phyloP scores from a whole-genome alignment of 2,113 vertebrate genomes.

The Nothocercus julius region DNA sequence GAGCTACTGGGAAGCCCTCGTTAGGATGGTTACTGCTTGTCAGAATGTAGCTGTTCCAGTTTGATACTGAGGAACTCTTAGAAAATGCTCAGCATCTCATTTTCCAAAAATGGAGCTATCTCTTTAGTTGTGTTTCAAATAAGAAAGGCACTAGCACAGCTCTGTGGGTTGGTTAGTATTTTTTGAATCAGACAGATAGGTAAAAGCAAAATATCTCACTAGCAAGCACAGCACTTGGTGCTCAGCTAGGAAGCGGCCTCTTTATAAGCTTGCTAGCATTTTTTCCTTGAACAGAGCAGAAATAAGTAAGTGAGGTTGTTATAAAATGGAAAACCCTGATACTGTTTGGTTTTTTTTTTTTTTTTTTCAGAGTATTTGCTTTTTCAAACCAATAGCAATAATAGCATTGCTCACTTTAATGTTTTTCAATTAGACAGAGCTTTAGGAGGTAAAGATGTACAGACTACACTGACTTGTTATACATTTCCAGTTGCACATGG shows the following conservation, averaged over 20 bases:
- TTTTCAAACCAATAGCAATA: background rate
- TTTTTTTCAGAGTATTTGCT: constrained; percentile 13
- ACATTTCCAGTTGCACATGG: background rate
- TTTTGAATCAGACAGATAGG: background rate
- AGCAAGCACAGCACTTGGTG: background rate
- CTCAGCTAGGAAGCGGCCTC: background rate
- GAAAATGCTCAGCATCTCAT: background rate
- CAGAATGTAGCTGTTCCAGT: background rate
- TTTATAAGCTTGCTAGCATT: background rate
- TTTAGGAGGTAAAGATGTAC: background rate
- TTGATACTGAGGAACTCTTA: background rate
- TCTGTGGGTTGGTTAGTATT: background rate
- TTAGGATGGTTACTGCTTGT: background rate
- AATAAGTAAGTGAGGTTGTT: constrained; percentile 13
- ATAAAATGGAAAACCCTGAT: background rate
- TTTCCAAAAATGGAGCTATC: background rate
- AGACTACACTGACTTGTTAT: background rate
- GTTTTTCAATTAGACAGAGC: background rate
- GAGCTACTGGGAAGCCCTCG: background rate
- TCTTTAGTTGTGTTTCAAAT: background rate
- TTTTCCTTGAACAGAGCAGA: constrained; percentile 1
- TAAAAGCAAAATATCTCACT: background rate
- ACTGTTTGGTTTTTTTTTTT: background rate
- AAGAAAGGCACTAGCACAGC: background rate
- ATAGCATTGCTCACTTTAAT: background rate